Evolutionary conservation across 1,140 invertebrate genomes (phyloP), one percentile per base, ranked within the genome.

Genomic region (Drusus annulatus): DNA sequence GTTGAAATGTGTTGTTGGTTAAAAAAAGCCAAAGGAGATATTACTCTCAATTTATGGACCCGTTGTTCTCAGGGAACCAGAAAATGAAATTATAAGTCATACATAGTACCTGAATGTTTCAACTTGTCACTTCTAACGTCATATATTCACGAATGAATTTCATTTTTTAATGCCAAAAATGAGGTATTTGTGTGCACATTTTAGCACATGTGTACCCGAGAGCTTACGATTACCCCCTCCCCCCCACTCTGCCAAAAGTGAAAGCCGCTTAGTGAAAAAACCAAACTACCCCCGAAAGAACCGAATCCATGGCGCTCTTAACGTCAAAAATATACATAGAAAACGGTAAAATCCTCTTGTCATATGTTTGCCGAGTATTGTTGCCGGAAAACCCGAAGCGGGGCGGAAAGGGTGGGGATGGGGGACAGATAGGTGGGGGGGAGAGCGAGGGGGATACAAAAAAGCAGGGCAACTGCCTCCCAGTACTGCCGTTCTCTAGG

Each of bases 291-390:
- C 50, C 13, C 7, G 36, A 45, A 45, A 45, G 36, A 45, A 45
- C 50, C 13, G 25, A 21, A 73, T 73, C 69, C 51, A 73, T 73
- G 36, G 73, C 73, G 73, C 76, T 74, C 76, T 81, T 81, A 68
- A 77, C 80, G 80, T 81, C 80, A 81, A 71, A 81, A 81, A 78
- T 81, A 81, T 81, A 78, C 74, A 76, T 69, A 71, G 71, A 74
- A 80, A 80, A 80, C 74, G 81, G 76, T 78, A 76, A 80, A 82
- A 82, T 82, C 81, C 81, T 82, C 81, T 82, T 82, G 81, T 82
- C 81, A 82, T 80, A 82, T 82, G 81, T 82, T 82, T 82, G 78
- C 81, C 79, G 81, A 82, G 81, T 74, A 82, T 82, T 82, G 81
- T 82, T 80, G 81, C 81, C 81, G 81, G 81, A 82, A 82, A 82